A percentile compares a stretch with the other conserved stretches of the same genome.
Conservation (phyloP, 2,888 invertebrate species). For the Notodonta ziczac region DNA sequence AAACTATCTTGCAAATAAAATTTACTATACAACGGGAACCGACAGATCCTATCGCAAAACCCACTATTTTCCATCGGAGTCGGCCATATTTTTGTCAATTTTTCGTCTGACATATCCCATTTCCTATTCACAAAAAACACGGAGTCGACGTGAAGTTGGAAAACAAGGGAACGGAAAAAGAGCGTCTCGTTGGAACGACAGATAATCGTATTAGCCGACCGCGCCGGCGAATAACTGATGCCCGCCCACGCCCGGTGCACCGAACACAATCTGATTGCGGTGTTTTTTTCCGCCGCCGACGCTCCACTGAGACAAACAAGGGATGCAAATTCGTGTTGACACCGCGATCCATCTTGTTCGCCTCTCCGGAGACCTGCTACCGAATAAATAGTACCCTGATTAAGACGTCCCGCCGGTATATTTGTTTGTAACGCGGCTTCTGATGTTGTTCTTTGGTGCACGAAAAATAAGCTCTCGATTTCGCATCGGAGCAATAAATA, state of each 20-base stretch:
- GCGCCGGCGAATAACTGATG: slow-evolving; percentile 80
- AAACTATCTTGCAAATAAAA: slow-evolving; percentile 71
- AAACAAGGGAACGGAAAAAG: slow-evolving; percentile 82
- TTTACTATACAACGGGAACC: slow-evolving; percentile 59
- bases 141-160: slow-evolving; percentile 80
- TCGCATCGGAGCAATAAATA: slow-evolving; percentile 57
- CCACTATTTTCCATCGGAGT: slow-evolving; percentile 78
- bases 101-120: slow-evolving; percentile 83
- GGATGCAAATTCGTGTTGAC: slow-evolving; percentile 85
- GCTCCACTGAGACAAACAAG: slow-evolving; percentile 80
- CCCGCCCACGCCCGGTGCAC: slow-evolving; percentile 70
- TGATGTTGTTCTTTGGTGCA: slow-evolving; percentile 59
- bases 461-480: slow-evolving; percentile 53
- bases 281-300: slow-evolving; percentile 73
- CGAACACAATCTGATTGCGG: slow-evolving; percentile 80
- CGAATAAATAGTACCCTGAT: slow-evolving; percentile 79
- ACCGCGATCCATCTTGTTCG: slow-evolving; percentile 83
- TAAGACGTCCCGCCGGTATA: slow-evolving; percentile 69
- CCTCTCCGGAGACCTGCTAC: slow-evolving; percentile 77
- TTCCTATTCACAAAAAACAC: slow-evolving; percentile 83
- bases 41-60: slow-evolving; percentile 77
- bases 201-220: slow-evolving; percentile 83
- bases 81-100: slow-evolving; percentile 83
- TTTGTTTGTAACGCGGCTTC: slow-evolving; percentile 64
- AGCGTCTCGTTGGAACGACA: slow-evolving; percentile 79